These are phyloP conservation scores for Oegoconia quadripuncta DNA, from an alignment of 2,888 invertebrate species.

Conservation along the genomic window DNA sequence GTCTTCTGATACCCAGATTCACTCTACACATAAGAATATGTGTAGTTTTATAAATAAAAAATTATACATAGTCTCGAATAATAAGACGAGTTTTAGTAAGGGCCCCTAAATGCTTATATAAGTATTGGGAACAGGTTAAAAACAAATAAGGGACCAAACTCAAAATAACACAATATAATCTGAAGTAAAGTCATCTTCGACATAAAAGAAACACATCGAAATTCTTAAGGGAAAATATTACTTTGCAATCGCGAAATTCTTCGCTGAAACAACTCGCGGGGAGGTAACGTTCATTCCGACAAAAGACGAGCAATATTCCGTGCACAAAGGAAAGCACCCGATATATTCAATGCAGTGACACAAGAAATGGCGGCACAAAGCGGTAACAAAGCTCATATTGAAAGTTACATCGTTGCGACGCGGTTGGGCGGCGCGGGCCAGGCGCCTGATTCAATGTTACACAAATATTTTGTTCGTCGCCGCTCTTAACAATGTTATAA, in stretches of 20 bases:
- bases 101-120: no score
- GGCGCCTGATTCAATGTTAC: not conserved
- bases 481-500: no score
- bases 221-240: conserved; percentile 78
- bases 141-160: conserved; percentile 56
- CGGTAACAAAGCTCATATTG: conserved; percentile 76
- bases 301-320: conserved; percentile 77
- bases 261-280: conserved; percentile 74
- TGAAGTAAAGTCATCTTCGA: conserved; percentile 70
- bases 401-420: conserved; percentile 51
- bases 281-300: conserved; percentile 76
- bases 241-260: conserved; percentile 77
- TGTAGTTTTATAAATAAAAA: not conserved
- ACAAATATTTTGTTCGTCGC: no score
- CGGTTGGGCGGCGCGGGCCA: not conserved
- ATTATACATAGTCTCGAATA: no score
- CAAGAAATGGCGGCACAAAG: conserved; percentile 74
- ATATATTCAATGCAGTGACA: conserved; percentile 79
- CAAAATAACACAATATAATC: conserved; percentile 65
- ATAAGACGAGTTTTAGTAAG: no score
- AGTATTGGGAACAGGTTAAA: no score
- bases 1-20: no score
- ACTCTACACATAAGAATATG: no score
- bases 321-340: conserved; percentile 76
- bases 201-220: conserved; percentile 75